Conservation (phyloP, 2,797 vertebrate species). For the Moxostoma hubbsi region DNA sequence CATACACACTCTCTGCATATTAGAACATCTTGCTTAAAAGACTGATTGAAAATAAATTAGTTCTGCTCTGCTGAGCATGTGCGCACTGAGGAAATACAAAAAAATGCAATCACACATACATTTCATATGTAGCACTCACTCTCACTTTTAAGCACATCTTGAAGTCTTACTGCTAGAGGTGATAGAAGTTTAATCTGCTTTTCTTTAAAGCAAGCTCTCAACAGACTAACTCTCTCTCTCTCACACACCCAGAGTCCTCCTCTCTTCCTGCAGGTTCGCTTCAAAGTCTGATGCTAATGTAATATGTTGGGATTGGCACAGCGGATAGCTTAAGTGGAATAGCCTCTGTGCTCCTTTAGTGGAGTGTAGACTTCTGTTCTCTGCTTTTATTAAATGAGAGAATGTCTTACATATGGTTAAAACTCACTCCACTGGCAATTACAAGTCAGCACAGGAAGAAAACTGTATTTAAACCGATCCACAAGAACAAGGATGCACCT, state of each 20-base stretch:
- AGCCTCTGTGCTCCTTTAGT: conserved; percentile 46
- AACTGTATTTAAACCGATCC: conserved; percentile 79
- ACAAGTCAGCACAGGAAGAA: conserved; percentile 65
- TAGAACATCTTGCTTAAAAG: conserved; percentile 36
- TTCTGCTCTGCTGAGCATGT: conserved; percentile 33
- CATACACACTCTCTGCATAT: conserved; percentile 3
- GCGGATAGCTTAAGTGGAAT: conserved; percentile 54
- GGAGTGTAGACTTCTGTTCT: conserved; percentile 49
- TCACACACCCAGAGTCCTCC: conserved; percentile 14
- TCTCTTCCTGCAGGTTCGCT: conserved; percentile 33
- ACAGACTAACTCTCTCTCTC: background rate
- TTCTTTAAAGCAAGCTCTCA: conserved; percentile 35
- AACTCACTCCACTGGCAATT: conserved; percentile 78
- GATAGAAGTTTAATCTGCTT: conserved; percentile 49
- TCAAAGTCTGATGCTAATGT: conserved; percentile 54
- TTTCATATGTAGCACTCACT: conserved; percentile 16
- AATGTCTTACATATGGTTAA: conserved; percentile 79
- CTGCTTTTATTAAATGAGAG: conserved; percentile 82
- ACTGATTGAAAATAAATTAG: conserved; percentile 41
- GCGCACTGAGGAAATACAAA: conserved; percentile 9
- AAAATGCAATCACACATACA: background rate
- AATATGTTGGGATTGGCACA: conserved; percentile 55
- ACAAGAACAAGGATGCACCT: conserved; percentile 49
- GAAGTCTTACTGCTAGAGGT: conserved; percentile 36
- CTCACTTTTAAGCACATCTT: conserved; percentile 17